Base-by-base conservation (phyloP, 2,113 vertebrate species). In the Lamprologus ornatipinnis region DNA sequence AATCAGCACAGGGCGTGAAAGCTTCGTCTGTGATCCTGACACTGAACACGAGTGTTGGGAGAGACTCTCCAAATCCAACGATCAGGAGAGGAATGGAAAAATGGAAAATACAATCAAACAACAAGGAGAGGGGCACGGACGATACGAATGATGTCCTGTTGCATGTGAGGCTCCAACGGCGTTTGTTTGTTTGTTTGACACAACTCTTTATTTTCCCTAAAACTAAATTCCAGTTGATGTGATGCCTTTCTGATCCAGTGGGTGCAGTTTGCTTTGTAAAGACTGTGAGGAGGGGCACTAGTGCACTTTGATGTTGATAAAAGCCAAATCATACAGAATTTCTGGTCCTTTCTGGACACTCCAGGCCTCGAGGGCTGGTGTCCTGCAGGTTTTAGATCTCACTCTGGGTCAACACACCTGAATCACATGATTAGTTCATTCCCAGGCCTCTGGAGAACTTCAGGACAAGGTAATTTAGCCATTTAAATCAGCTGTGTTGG, bases 381-480 rank as follows among this genome's bases (percentile, higher is more conserved):
- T 57, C 54, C 54, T 14, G 1, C 12, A 57, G 54, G 12, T 57
- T 8, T 8, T 57, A 57, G 23, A 26, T 2, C 54, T 57, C 1
- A 57, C 7, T 0, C 7, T 14, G 13, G 54, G 0, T 1, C 54
- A 1, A 8, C 54, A 57, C 54, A 8, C 54, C 54, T 57, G 54
- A 57, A 26, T 57, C 7, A 26, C 0, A 14, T 57, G 54, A 1
- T 26, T 57, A 57, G 23, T 3, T 57, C 2, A 0, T 57, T 26
- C 0, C 3, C 54, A 57, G 4, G 3, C 54, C 23, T 57, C 23
- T 57, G 54, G 54, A 57, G 23, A 26, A 14, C 12, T 49, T 49
- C 55, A 3, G 0, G 7, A 28, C 55, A 57, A n/a, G n/a, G n/a
- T 57, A 0, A 57, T 3, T 28, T 57, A 28, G 1, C 55, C 13